phyloP scores from a whole-genome alignment of 2,888 invertebrate genomes.

The Rhagonycha fulva region DNA sequence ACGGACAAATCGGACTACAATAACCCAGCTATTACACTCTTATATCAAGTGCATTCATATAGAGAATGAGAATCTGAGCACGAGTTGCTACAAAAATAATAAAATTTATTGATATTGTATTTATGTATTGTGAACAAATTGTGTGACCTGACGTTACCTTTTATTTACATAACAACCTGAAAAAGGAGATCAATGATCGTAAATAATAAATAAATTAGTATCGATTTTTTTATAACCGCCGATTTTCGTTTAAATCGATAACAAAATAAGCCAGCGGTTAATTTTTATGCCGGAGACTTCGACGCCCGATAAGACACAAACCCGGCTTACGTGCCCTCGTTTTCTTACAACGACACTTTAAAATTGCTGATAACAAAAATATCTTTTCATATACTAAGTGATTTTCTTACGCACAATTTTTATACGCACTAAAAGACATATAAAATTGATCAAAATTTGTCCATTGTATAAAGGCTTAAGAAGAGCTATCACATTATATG shows the following conservation, averaged over 20 bases:
- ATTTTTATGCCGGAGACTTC: background rate
- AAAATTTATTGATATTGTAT: constrained; percentile 25
- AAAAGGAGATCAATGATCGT: background rate
- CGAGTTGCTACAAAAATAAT: constrained; percentile 23
- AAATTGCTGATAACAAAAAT: background rate
- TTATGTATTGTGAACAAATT: constrained; percentile 14
- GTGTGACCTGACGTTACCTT: constrained; percentile 6
- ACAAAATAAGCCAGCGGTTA: background rate
- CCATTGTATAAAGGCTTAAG: constrained; percentile 40
- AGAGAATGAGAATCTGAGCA: constrained; percentile 13
- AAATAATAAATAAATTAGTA: background rate
- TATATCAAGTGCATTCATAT: constrained; percentile 39
- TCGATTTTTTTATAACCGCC: background rate
- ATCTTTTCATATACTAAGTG: background rate
- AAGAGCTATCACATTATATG: constrained; percentile 32
- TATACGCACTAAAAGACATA: constrained; percentile 15
- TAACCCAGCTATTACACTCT: constrained; percentile 45
- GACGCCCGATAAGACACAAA: background rate
- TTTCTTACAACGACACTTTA: background rate
- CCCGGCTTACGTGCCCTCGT: background rate
- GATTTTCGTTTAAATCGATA: background rate
- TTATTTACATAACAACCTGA: constrained; percentile 1
- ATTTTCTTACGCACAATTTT: background rate
- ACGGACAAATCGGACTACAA: constrained; percentile 52
- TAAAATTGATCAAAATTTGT: constrained; percentile 44